A percentile compares a stretch with the other conserved stretches of the same genome.
Conservation (phyloP, 2,888 invertebrate genomes). For the Octodonta nipae region DNA sequence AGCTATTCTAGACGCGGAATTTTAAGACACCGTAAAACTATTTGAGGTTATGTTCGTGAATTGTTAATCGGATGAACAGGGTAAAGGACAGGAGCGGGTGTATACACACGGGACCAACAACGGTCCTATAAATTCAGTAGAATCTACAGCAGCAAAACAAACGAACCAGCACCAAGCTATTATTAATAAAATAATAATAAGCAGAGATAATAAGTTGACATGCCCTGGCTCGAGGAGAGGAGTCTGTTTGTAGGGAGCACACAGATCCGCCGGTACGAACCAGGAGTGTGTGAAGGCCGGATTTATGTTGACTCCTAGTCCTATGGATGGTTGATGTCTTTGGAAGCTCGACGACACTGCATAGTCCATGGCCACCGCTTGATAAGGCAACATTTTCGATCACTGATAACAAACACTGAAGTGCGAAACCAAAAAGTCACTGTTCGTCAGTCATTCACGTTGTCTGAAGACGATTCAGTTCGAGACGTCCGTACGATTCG, state of each 20-base stretch:
- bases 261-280: conserved; percentile 89
- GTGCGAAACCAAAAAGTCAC: conserved; percentile 4
- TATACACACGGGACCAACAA: too few relatives aligned
- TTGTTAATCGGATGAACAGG: too few relatives aligned
- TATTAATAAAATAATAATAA: conserved; percentile 15
- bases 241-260: conserved; percentile 70
- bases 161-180: conserved; percentile 8
- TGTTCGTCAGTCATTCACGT: conserved; percentile 4
- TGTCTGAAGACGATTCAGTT: conserved; percentile 4
- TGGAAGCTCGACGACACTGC: conserved; percentile 42
- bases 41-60: too few relatives aligned
- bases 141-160: conserved; percentile 2
- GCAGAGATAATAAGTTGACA: conserved; percentile 47
- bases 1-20: too few relatives aligned
- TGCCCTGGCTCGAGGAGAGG: conserved; percentile 87
- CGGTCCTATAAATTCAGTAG: too few relatives aligned
- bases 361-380: conserved; percentile 79
- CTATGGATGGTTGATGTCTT: conserved; percentile 32
- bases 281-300: conserved; percentile 87
- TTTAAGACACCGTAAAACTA: too few relatives aligned
- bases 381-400: conserved; percentile 70
- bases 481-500: conserved; percentile 7
- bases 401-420: conserved; percentile 9
- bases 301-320: conserved; percentile 46
- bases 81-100: too few relatives aligned